A percentile compares a stretch with the other conserved stretches of the same genome.
Evolutionary conservation across 2,113 vertebrate genomes (phyloP).

Genomic region (Tylochromis polylepis): DNA sequence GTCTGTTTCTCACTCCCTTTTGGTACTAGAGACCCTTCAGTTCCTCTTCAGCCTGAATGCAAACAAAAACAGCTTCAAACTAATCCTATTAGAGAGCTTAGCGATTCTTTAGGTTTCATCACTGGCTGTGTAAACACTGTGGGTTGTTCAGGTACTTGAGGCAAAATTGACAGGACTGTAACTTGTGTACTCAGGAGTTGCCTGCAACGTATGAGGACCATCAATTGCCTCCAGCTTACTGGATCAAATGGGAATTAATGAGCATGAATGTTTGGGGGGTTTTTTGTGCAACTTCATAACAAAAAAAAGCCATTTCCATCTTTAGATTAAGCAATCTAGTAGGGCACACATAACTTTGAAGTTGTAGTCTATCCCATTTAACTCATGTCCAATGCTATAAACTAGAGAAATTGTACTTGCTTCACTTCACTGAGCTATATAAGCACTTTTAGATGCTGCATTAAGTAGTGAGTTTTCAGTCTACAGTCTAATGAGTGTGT

Average conservation of each 20-base stretch:
- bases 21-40: background rate
- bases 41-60: background rate
- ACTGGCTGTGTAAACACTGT: background rate
- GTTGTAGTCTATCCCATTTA: background rate
- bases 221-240: background rate
- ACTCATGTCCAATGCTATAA: background rate
- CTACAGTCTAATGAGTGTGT: slow-evolving; percentile 19
- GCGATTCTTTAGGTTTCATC: background rate
- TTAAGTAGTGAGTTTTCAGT: slow-evolving; percentile 23
- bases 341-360: background rate
- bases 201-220: background rate
- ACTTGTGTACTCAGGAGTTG: slow-evolving; percentile 1
- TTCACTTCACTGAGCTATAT: slow-evolving; percentile 1
- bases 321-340: background rate
- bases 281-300: too few relatives aligned
- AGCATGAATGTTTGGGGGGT: too few relatives aligned
- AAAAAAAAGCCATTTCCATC: too few relatives aligned
- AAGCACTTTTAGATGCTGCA: background rate
- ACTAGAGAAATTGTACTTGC: background rate
- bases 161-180: slow-evolving; percentile 18
- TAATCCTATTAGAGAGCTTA: background rate
- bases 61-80: background rate
- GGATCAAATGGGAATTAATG: background rate
- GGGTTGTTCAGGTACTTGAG: background rate
- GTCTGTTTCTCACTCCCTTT: background rate